Evolutionary conservation across 2,888 invertebrate species (phyloP).

Genomic region (Harpalus rufipes): DNA sequence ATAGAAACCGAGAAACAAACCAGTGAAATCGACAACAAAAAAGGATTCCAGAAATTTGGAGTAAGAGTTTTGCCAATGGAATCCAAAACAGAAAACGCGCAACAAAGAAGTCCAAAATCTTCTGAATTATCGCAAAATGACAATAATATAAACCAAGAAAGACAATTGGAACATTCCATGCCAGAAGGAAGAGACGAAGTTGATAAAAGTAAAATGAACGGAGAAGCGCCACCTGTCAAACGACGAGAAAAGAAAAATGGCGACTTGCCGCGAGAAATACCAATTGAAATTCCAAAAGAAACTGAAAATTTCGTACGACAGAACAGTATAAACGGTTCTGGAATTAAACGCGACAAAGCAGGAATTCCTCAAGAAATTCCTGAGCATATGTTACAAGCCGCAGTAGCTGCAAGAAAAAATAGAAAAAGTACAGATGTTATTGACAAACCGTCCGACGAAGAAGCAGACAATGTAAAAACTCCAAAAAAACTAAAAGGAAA

Average conservation of each 20-base stretch:
- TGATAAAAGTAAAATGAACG: slow-evolving; percentile 74
- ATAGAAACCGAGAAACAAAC: slow-evolving; percentile 79
- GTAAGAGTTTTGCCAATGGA: slow-evolving; percentile 81
- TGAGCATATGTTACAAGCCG: slow-evolving; percentile 85
- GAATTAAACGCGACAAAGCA: slow-evolving; percentile 81
- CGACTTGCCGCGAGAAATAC: slow-evolving; percentile 73
- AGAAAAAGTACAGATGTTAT: slow-evolving; percentile 79
- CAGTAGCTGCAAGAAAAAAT: slow-evolving; percentile 84
- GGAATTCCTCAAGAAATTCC: slow-evolving; percentile 86
- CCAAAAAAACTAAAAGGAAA: slow-evolving; percentile 85
- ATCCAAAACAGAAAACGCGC: slow-evolving; percentile 69
- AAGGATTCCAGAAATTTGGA: slow-evolving; percentile 83
- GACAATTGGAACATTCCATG: slow-evolving; percentile 68
- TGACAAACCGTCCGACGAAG: slow-evolving; percentile 57
- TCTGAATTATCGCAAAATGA: slow-evolving; percentile 76
- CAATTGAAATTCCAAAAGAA: slow-evolving; percentile 71
- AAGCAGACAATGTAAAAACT: slow-evolving; percentile 75
- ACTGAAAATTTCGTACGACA: slow-evolving; percentile 74
- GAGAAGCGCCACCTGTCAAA: slow-evolving; percentile 78
- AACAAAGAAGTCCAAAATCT: slow-evolving; percentile 73
- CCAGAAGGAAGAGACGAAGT: slow-evolving; percentile 77
- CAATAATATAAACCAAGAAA: slow-evolving; percentile 74
- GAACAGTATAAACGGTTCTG: slow-evolving; percentile 79
- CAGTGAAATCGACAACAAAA: slow-evolving; percentile 79
- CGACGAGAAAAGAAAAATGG: slow-evolving; percentile 77